phyloP scores from a whole-genome alignment of 92 coral and sea anemone species.

The Virgularia gustaviana region DNA sequence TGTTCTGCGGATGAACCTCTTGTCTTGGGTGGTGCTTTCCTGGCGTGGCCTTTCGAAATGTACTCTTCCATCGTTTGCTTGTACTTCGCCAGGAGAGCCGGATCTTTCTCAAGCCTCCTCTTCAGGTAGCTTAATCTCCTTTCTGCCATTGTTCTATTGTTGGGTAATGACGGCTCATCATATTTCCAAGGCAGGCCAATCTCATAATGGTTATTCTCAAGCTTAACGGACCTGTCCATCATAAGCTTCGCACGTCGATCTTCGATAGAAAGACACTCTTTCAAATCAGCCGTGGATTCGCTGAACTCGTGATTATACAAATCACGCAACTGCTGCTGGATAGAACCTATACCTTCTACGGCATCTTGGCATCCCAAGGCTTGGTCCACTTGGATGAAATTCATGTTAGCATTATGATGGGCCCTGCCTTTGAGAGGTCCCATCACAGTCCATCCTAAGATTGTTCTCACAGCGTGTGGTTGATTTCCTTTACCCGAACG shows the following conservation, averaged over 20 bases:
- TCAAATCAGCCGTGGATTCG: slow-evolving; percentile 34
- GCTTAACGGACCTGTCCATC: slow-evolving; percentile 39
- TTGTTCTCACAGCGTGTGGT: slow-evolving; percentile 39
- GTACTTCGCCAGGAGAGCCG: slow-evolving; percentile 44
- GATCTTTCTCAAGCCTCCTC: slow-evolving; percentile 37
- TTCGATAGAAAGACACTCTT: slow-evolving; percentile 54
- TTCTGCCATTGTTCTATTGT: slow-evolving; percentile 44
- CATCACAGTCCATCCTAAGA: slow-evolving; percentile 44
- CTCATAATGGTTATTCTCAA: slow-evolving; percentile 53
- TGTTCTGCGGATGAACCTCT: too few species aligned
- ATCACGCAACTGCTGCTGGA: slow-evolving; percentile 41
- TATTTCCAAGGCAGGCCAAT: slow-evolving; percentile 49
- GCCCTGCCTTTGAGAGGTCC: slow-evolving; percentile 46
- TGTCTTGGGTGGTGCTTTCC: slow-evolving; percentile 2
- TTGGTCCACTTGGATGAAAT: slow-evolving; percentile 54
- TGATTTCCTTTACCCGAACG: slow-evolving; percentile 15
- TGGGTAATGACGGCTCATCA: slow-evolving; percentile 16
- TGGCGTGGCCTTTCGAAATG: slow-evolving; percentile 46
- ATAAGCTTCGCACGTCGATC: slow-evolving; percentile 39
- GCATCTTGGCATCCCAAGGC: slow-evolving; percentile 49
- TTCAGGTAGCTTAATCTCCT: slow-evolving; percentile 26
- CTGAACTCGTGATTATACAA: slow-evolving; percentile 53
- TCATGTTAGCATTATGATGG: slow-evolving; percentile 34
- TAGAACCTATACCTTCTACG: slow-evolving; percentile 23
- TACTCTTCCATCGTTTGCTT: slow-evolving; percentile 37